Evolutionary conservation across 2,113 vertebrate genomes (phyloP), one percentile per base, ranked within the genome.

Genomic region (Hiodon alosoides): DNA sequence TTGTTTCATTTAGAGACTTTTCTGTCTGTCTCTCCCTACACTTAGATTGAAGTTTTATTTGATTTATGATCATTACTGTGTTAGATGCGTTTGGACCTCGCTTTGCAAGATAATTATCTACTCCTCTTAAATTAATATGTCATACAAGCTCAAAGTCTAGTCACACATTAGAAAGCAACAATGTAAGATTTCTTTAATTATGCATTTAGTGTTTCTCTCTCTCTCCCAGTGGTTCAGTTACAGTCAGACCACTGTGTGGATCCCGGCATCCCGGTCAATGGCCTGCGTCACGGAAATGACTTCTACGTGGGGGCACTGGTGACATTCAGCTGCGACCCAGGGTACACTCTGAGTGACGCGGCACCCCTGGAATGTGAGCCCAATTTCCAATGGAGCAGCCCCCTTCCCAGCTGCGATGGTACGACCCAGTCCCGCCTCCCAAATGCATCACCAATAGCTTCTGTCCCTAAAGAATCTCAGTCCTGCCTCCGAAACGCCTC

Each of bases 391-490:
- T 98, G 97, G 97, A 98, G 96, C 81, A 91, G 93, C 0, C 93
- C 96, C 0, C 94, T 99, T 76, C 97, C 97, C 72, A 97, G 94
- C 89, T 98, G 97, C 0, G 96, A 98, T 90, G 96, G 97, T 98
- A 88, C 71, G 81, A 47, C 76, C 76, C 77, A 16, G 31, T 31
- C 31, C 31, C 2, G 31, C 31, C 31, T 31, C 31, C 31, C 31
- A 31, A 31, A 31, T 2, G 31, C 31, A 31, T 31, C 31, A 31
- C 31, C 31, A 31, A 31, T 31, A 31, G 31, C 31, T 31, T 31
- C 31, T 31, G 31, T 31, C 31, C 31, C 31, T 31, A 31, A 31
- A 2, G 31, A 31, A 31, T 31, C 31, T 31, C 31, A 31, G 31
- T 31, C 31, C 31, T 2, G 31, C 31, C 31, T 31, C 31, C 31